Evolutionary conservation across 2,113 vertebrate species (phyloP).

Genomic region (Tricholaema leucomelas): DNA sequence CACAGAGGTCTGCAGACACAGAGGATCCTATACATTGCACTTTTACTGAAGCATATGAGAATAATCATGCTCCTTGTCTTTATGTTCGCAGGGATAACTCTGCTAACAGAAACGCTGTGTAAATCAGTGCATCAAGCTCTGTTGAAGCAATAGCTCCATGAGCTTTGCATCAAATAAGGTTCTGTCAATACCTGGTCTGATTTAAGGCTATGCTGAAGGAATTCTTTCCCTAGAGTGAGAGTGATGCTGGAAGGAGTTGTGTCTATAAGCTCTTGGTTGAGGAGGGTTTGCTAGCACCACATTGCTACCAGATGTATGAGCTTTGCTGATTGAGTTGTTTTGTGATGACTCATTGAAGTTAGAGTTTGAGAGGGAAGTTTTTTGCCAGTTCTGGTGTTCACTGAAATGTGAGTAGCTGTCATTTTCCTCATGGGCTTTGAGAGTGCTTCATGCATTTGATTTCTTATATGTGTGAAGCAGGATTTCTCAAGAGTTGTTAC

Average conservation of each 20-base stretch:
- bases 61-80: constrained; percentile 25
- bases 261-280: constrained; percentile 20
- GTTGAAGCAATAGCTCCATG: constrained; percentile 25
- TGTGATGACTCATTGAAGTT: constrained; percentile 54
- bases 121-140: constrained; percentile 38
- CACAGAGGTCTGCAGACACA: background rate
- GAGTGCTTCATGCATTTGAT: constrained; percentile 21
- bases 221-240: constrained; percentile 13
- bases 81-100: constrained; percentile 19
- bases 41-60: constrained; percentile 19
- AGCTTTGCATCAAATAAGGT: constrained; percentile 15
- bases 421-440: constrained; percentile 8
- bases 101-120: constrained; percentile 19
- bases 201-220: constrained; percentile 5
- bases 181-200: constrained; percentile 57
- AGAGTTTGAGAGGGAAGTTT: constrained; percentile 25
- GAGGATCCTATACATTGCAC: background rate
- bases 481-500: constrained; percentile 3
- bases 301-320: constrained; percentile 58
- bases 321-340: constrained; percentile 62
- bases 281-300: background rate
- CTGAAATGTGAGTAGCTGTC: constrained; percentile 39
- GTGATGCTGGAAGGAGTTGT: background rate
- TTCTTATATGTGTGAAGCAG: background rate
- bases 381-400: constrained; percentile 4